These are phyloP conservation scores for Gymnarchus niloticus DNA, from an alignment of 2,113 vertebrate genomes.

Conservation along the genomic window DNA sequence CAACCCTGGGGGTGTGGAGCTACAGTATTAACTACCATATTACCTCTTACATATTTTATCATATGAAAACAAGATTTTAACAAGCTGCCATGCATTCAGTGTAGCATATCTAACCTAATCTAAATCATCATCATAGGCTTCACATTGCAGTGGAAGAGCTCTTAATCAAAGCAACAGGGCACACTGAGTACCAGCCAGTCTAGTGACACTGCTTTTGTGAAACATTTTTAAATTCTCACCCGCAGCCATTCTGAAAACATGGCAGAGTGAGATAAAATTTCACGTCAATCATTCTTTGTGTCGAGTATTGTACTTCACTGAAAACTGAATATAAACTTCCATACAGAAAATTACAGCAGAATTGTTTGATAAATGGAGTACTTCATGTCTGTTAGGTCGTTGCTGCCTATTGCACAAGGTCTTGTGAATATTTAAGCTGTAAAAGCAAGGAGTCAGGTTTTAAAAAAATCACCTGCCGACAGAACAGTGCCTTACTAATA, in stretches of 20 bases:
- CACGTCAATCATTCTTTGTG: not conserved
- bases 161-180: not conserved
- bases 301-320: not conserved
- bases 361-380: not conserved
- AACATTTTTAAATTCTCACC: not conserved
- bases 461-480: too few species aligned
- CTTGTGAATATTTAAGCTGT: not conserved
- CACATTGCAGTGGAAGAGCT: too few species aligned
- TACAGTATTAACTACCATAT: not conserved
- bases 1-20: not conserved
- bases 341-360: not conserved
- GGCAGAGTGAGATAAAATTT: too few species aligned
- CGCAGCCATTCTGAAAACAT: not conserved
- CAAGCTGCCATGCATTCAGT: too few species aligned
- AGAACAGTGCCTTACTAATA: not conserved
- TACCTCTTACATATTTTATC: not conserved
- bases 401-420: not conserved
- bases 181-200: not conserved
- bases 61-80: not conserved
- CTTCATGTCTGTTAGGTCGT: not conserved
- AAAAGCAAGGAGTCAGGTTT: not conserved
- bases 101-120: too few species aligned
- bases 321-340: not conserved
- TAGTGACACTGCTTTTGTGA: not conserved
- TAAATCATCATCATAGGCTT: too few species aligned